Conservation (phyloP, 2,888 invertebrate genomes). For the Gymnoscelis rufifasciata region DNA sequence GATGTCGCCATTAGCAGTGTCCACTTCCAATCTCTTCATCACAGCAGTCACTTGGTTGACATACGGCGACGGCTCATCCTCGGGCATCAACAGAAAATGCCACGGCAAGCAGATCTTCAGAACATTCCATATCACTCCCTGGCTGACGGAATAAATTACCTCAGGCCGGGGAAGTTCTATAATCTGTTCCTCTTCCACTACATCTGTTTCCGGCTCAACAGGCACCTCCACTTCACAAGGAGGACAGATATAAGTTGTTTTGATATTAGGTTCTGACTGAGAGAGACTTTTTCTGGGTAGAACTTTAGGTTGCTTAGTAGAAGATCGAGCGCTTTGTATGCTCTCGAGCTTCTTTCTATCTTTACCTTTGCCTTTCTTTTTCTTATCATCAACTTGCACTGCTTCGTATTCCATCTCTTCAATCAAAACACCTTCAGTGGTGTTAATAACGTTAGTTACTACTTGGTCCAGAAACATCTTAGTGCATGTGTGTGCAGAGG, state of each 20-base stretch:
- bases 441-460: constrained; percentile 49
- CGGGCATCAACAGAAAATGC: constrained; percentile 57
- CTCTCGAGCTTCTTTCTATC: constrained; percentile 38
- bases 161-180: constrained; percentile 46
- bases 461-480: constrained; percentile 51
- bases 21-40: constrained; percentile 48
- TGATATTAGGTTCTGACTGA: constrained; percentile 51
- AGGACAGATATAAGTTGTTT: constrained; percentile 53
- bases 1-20: constrained; percentile 61
- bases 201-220: constrained; percentile 40
- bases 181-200: constrained; percentile 28
- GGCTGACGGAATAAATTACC: constrained; percentile 55
- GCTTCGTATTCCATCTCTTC: constrained; percentile 51
- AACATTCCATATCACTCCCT: constrained; percentile 62
- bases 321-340: constrained; percentile 49
- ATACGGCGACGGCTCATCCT: constrained; percentile 49
- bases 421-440: constrained; percentile 58
- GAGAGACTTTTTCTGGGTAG: constrained; percentile 35
- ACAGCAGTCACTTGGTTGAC: constrained; percentile 43
- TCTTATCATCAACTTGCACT: constrained; percentile 45
- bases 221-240: constrained; percentile 51
- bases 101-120: constrained; percentile 62
- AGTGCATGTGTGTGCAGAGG: constrained; percentile 56
- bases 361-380: constrained; percentile 44
- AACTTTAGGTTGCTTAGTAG: constrained; percentile 43